A percentile compares a stretch with the other conserved stretches of the same genome.
Conservation (phyloP, 2,797 vertebrate genomes). For the Gymnothorax javanicus region DNA sequence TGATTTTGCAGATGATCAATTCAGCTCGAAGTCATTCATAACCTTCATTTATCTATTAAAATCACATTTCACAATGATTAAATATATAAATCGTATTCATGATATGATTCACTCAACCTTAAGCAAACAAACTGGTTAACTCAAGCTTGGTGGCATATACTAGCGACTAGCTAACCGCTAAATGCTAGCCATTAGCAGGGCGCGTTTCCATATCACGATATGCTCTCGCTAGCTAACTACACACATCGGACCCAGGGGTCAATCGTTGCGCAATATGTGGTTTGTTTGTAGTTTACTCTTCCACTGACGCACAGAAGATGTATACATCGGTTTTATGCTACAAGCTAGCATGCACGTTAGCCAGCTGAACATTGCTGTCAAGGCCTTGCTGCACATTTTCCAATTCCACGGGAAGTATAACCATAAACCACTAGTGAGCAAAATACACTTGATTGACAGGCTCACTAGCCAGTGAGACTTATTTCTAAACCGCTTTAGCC, state of each 20-base stretch:
- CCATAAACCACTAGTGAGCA: too few relatives aligned
- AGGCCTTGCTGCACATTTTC: constrained; percentile 48
- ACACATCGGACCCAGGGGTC: not conserved
- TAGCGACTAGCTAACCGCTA: not conserved
- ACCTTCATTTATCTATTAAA: not conserved
- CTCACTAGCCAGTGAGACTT: constrained; percentile 54
- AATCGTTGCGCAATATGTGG: not conserved
- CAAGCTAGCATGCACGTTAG: not conserved
- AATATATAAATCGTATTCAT: not conserved
- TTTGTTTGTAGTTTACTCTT: not conserved
- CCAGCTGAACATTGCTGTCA: constrained; percentile 40
- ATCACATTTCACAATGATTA: not conserved
- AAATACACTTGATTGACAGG: not conserved
- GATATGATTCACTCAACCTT: not conserved
- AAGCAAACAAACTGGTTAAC: too few relatives aligned
- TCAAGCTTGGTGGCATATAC: not conserved
- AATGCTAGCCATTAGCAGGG: not conserved
- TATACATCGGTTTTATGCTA: not conserved
- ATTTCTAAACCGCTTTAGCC: constrained; percentile 46
- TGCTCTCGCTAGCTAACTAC: too few relatives aligned
- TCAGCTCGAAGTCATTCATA: too few relatives aligned
- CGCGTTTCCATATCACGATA: not conserved
- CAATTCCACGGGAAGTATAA: constrained; percentile 20
- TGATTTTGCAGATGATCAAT: too few relatives aligned
- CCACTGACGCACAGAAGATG: not conserved